Evolutionary conservation across 2,888 invertebrate genomes (phyloP).

Genomic region (Linyphia triangularis): DNA sequence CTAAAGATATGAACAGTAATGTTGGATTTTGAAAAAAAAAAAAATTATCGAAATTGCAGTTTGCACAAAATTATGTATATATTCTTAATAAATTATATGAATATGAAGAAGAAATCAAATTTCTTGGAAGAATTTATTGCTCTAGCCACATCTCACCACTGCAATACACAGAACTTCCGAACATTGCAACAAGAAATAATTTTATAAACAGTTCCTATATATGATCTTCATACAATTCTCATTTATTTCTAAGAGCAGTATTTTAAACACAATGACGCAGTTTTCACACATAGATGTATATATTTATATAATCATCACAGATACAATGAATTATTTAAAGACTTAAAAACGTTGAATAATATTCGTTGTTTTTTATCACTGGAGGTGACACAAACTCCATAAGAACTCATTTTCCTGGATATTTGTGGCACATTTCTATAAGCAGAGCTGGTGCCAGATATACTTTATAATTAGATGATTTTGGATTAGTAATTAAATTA

Average conservation of each 20-base stretch:
- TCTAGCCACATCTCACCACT: slow-evolving; percentile 58
- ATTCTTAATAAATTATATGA: slow-evolving; percentile 6
- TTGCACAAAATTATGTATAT: not conserved
- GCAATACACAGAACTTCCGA: slow-evolving; percentile 61
- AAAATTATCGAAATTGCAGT: not conserved
- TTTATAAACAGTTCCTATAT: slow-evolving; percentile 56
- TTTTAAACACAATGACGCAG: slow-evolving; percentile 47
- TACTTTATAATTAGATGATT: not conserved
- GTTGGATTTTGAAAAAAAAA: not conserved
- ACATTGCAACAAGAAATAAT: slow-evolving; percentile 67
- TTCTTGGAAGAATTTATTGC: slow-evolving; percentile 71
- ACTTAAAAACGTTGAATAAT: slow-evolving; percentile 62
- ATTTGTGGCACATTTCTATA: slow-evolving; percentile 48
- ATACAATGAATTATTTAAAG: slow-evolving; percentile 64
- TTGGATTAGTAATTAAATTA: no score
- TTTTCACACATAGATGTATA: slow-evolving; percentile 60
- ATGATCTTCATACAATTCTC: slow-evolving; percentile 45
- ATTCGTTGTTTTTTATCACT: slow-evolving; percentile 73
- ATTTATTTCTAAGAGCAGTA: slow-evolving; percentile 43
- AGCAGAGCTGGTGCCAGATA: slow-evolving; percentile 67
- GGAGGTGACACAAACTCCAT: slow-evolving; percentile 52
- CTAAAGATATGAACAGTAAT: not conserved
- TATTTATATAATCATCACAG: slow-evolving; percentile 67
- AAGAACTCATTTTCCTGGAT: slow-evolving; percentile 35
- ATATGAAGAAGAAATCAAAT: slow-evolving; percentile 20